Evolutionary conservation across 2,888 invertebrate genomes (phyloP).

Genomic region (Aphodius granarius): DNA sequence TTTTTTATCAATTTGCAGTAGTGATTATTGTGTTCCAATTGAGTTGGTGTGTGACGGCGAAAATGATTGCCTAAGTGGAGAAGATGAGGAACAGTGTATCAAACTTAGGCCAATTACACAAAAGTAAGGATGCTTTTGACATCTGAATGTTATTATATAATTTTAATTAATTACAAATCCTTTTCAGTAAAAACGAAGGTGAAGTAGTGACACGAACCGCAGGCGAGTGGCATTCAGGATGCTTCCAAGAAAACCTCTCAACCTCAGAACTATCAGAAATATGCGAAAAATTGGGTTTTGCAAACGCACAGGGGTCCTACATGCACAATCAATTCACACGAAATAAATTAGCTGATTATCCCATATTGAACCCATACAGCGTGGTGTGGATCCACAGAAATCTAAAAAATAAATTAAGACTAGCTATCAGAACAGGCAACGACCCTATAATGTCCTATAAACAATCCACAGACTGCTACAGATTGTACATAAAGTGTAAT

Average conservation of each 20-base stretch:
- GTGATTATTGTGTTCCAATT: slow-evolving; percentile 65
- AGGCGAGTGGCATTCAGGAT: slow-evolving; percentile 74
- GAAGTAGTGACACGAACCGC: slow-evolving; percentile 67
- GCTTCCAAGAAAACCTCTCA: slow-evolving; percentile 60
- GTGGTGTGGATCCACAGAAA: slow-evolving; percentile 43
- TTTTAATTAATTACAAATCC: slow-evolving; percentile 17
- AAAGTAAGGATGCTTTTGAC: slow-evolving; percentile 43
- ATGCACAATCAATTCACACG: slow-evolving; percentile 29
- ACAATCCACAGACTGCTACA: slow-evolving; percentile 43
- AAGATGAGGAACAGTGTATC: slow-evolving; percentile 71
- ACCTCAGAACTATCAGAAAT: slow-evolving; percentile 60
- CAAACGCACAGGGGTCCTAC: slow-evolving; percentile 56
- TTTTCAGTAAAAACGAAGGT: slow-evolving; percentile 60
- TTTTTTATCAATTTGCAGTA: no score
- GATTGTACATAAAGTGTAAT: slow-evolving; percentile 47
- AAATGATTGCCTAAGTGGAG: slow-evolving; percentile 71
- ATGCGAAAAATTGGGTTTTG: slow-evolving; percentile 65
- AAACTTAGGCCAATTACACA: slow-evolving; percentile 52
- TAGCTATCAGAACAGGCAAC: slow-evolving; percentile 44
- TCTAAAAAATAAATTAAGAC: slow-evolving; percentile 31
- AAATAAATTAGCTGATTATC: slow-evolving; percentile 29
- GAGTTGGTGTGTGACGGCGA: slow-evolving; percentile 80
- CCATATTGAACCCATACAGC: slow-evolving; percentile 43
- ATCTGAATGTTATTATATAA: no score
- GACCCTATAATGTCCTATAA: slow-evolving; percentile 44